phyloP scores from a whole-genome alignment of 2,888 invertebrate genomes.

The Xiphydria camelus region DNA sequence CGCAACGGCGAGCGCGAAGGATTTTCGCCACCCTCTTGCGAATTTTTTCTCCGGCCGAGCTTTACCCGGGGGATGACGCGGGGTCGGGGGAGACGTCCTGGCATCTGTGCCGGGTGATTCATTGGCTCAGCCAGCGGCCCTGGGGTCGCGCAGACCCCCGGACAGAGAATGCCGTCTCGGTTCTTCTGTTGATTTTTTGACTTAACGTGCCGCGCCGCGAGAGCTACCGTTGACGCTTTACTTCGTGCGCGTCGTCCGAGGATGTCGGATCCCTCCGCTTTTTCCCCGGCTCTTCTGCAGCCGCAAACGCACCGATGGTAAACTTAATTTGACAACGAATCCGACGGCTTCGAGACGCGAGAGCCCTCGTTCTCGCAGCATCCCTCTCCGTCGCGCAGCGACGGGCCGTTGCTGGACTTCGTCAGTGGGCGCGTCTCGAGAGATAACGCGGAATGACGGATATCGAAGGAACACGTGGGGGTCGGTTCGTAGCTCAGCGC shows the following conservation, averaged over 20 bases:
- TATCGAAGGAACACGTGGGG: not conserved
- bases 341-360: no score
- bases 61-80: no score
- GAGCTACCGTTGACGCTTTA: slow-evolving; percentile 32
- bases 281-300: slow-evolving; percentile 4
- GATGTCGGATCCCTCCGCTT: not conserved
- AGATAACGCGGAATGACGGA: not conserved
- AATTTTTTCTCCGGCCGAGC: no score
- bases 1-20: no score
- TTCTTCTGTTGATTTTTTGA: slow-evolving; percentile 47
- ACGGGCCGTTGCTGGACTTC: no score
- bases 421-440: no score
- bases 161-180: slow-evolving; percentile 13
- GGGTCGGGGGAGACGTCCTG: slow-evolving; percentile 17
- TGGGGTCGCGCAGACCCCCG: slow-evolving; percentile 20
- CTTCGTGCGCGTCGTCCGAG: no score
- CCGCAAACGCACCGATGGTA: slow-evolving; percentile 9
- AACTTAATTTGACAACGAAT: slow-evolving; percentile 18
- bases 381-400: slow-evolving; percentile 14
- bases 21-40: no score
- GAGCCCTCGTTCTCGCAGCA: slow-evolving; percentile 3
- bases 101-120: slow-evolving; percentile 30
- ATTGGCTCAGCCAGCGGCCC: slow-evolving; percentile 22
- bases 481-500: not conserved
- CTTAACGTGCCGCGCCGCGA: slow-evolving; percentile 35